Evolutionary conservation across 53 echinoderm and acorn worm genomes (phyloP).

Genomic region (Echinometra lucunter): DNA sequence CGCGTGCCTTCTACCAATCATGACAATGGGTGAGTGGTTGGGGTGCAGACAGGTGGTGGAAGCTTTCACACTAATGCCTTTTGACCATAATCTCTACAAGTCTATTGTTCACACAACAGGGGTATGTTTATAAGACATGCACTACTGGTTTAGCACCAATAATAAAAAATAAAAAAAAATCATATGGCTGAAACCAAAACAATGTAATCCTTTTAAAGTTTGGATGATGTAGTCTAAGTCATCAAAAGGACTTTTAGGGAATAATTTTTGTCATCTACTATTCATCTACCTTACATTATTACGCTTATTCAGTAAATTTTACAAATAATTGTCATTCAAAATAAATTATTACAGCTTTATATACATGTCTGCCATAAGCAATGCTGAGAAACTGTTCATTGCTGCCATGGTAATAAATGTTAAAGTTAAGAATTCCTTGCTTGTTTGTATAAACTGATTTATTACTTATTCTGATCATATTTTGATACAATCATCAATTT

Average conservation of each 20-base stretch:
- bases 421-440: no score
- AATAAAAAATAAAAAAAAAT: background rate
- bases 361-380: no score
- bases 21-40: conserved; percentile 34
- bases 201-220: background rate
- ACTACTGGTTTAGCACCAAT: background rate
- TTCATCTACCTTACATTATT: background rate
- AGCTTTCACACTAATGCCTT: conserved; percentile 15
- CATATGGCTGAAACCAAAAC: background rate
- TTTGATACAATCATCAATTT: no score
- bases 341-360: no score
- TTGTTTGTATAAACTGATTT: no score
- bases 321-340: no score
- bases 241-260: background rate
- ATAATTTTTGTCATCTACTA: background rate
- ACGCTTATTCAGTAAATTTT: no score
- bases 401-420: no score
- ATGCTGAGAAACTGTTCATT: no score
- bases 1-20: conserved; percentile 31
- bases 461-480: no score
- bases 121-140: background rate
- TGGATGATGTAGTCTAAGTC: background rate
- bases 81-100: background rate
- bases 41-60: conserved; percentile 36
- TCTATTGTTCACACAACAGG: background rate